Conservation (phyloP, 2,888 invertebrate species). For the Dryobotodes eremita region DNA sequence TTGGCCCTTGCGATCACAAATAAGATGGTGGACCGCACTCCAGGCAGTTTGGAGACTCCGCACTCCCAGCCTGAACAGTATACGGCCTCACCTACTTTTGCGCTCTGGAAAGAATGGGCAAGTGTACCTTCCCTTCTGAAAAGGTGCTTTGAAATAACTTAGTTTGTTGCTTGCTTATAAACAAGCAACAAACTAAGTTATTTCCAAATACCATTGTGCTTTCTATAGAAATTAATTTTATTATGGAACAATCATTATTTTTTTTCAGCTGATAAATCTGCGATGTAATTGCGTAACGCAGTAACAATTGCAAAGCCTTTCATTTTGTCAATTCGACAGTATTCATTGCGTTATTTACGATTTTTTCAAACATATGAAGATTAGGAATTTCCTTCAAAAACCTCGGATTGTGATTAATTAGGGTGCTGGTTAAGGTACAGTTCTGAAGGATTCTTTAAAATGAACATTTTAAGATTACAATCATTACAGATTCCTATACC, state of each 20-base stretch:
- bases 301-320: no score
- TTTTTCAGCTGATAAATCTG: no score
- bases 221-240: neutral
- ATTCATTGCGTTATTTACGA: neutral
- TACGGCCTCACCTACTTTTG: conserved; percentile 78
- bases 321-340: neutral
- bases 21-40: conserved; percentile 78
- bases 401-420: neutral
- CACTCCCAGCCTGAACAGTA: conserved; percentile 86
- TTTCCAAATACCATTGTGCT: no score
- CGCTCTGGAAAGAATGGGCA: conserved; percentile 73
- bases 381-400: neutral
- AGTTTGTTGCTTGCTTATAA: neutral
- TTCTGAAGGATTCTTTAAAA: neutral
- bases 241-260: neutral
- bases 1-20: conserved; percentile 80
- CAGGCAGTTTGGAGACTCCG: conserved; percentile 75
- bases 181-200: no score
- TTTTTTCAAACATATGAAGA: neutral
- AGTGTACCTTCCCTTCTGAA: neutral
- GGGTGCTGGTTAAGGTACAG: neutral
- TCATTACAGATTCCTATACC: neutral
- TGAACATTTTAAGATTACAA: neutral
- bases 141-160: neutral
- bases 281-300: neutral